These are phyloP conservation scores for Danaus chrysippus DNA, from an alignment of 2,888 invertebrate species.

Conservation along the genomic window DNA sequence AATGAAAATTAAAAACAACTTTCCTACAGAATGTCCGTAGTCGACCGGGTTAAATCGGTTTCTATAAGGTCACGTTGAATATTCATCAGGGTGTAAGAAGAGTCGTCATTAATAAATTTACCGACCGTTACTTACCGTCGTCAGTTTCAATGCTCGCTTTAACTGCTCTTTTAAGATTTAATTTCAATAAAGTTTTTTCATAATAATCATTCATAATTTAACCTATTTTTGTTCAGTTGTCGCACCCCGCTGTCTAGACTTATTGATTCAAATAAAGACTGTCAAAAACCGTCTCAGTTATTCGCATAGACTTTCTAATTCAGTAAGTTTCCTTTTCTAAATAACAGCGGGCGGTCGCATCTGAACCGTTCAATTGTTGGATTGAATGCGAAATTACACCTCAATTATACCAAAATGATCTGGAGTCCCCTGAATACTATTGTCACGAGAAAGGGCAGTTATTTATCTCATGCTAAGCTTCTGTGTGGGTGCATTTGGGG, in stretches of 20 bases:
- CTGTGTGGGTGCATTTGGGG: conserved; percentile 42
- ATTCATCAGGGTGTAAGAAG: conserved; percentile 61
- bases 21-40: not conserved
- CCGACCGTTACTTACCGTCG: no score
- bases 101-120: conserved; percentile 56
- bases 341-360: conserved; percentile 40
- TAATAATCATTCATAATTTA: conserved; percentile 22
- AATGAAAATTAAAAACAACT: conserved; percentile 57
- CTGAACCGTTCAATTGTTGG: conserved; percentile 46
- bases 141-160: no score
- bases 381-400: conserved; percentile 66
- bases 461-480: conserved; percentile 61
- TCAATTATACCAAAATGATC: conserved; percentile 60
- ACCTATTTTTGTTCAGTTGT: conserved; percentile 5
- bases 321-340: conserved; percentile 49
- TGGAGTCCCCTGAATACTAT: conserved; percentile 36
- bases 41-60: not conserved
- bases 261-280: conserved; percentile 61
- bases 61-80: conserved; percentile 44
- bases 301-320: conserved; percentile 62
- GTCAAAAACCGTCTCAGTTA: conserved; percentile 42
- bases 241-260: conserved; percentile 36
- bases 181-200: no score
- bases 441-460: conserved; percentile 60
- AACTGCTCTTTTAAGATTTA: no score